Percentiles rank a stretch among this genome's conserved stretches.
These are phyloP conservation scores for Coranthus polyacanthus DNA, from an alignment of 2,797 vertebrate genomes.

Conservation along the genomic window DNA sequence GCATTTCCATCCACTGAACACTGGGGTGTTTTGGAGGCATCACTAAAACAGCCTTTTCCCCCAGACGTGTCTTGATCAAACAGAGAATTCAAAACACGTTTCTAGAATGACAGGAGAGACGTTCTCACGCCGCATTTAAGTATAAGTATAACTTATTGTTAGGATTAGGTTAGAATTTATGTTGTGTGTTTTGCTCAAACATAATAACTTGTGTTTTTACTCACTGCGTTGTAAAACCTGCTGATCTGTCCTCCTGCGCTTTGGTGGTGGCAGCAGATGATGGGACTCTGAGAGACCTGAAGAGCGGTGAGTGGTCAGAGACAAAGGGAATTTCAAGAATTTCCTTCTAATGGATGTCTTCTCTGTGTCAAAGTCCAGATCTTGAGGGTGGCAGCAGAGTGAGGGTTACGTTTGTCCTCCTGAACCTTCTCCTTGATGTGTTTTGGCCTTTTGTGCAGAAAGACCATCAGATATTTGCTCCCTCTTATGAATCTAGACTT, in stretches of 20 bases:
- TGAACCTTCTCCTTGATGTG: neutral
- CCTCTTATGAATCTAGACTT: conserved; percentile 18
- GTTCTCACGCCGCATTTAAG: no score
- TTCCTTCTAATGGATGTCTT: conserved; percentile 57
- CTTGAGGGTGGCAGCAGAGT: conserved; percentile 21
- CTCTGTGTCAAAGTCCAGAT: conserved; percentile 40
- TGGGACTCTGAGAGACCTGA: conserved; percentile 33
- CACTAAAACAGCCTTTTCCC: no score
- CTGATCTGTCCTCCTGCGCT: conserved; percentile 13
- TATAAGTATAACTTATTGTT: no score
- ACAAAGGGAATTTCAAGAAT: conserved; percentile 68
- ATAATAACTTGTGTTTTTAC: conserved; percentile 24
- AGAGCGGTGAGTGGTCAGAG: conserved; percentile 22
- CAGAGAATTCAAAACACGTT: neutral
- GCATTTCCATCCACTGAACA: no score
- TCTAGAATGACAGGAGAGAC: neutral
- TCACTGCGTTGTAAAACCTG: conserved; percentile 51
- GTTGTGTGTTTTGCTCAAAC: no score
- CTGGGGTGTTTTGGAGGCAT: no score
- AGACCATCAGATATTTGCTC: neutral
- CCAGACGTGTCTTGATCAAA: neutral
- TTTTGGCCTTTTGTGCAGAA: conserved; percentile 6
- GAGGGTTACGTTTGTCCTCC: conserved; percentile 4
- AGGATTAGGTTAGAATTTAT: no score
- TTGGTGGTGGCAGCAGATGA: conserved; percentile 38